phyloP scores from a whole-genome alignment of 1,140 invertebrate species.

The Branchinecta lindahli region DNA sequence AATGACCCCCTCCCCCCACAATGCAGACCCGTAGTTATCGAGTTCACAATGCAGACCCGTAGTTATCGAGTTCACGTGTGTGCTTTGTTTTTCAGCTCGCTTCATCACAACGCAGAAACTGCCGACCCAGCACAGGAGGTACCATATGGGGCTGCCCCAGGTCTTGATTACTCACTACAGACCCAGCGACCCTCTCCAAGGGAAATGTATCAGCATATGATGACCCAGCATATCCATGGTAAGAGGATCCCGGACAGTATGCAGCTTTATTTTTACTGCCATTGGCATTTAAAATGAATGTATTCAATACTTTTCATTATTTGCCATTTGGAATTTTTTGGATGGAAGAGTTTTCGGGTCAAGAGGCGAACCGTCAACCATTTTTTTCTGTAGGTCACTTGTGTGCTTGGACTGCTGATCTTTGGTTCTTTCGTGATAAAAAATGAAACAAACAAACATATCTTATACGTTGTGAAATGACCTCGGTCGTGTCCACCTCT shows the following conservation, averaged over 20 bases:
- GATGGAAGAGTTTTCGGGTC: slow-evolving; percentile 23
- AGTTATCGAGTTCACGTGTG: no score
- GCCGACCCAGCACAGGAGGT: slow-evolving; percentile 23
- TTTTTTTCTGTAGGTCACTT: slow-evolving; percentile 21
- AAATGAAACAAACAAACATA: no score
- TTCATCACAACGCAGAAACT: slow-evolving; percentile 25
- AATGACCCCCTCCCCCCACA: no score
- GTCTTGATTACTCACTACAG: slow-evolving; percentile 57
- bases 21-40: no score
- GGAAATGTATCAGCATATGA: slow-evolving; percentile 37
- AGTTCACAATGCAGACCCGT: no score
- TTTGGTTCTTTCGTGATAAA: no score
- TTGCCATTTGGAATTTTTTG: background rate
- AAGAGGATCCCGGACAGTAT: slow-evolving; percentile 26
- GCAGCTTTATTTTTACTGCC: slow-evolving; percentile 14
- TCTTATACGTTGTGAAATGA: no score
- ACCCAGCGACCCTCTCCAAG: slow-evolving; percentile 29
- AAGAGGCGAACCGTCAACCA: slow-evolving; percentile 24
- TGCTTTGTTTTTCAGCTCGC: slow-evolving; percentile 18
- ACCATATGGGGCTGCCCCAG: slow-evolving; percentile 35
- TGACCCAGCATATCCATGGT: slow-evolving; percentile 33
- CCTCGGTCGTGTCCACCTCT: no score
- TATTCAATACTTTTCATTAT: slow-evolving; percentile 10
- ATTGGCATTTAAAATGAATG: background rate
- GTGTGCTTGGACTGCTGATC: no score